Evolutionary conservation across 2,888 invertebrate species (phyloP).

Genomic region (Protodeltote pygarga): DNA sequence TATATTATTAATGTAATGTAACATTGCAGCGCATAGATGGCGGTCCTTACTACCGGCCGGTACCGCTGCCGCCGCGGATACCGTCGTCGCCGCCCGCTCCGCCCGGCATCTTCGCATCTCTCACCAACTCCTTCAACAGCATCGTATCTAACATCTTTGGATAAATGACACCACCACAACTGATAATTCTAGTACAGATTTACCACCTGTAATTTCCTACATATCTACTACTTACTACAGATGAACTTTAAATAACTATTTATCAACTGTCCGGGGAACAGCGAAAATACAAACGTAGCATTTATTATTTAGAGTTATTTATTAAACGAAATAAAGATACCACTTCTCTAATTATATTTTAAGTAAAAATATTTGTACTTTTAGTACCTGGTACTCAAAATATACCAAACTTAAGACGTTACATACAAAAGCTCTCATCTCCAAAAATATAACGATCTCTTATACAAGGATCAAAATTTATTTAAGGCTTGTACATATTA

Average conservation of each 20-base stretch:
- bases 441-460: constrained; percentile 26
- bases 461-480: constrained; percentile 14
- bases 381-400: no score
- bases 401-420: constrained; percentile 24
- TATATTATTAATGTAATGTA: constrained; percentile 5
- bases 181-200: no score
- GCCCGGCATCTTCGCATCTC: constrained; percentile 90
- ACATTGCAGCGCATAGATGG: constrained; percentile 89
- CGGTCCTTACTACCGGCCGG: constrained; percentile 89
- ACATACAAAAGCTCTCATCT: constrained; percentile 5
- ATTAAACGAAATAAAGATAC: neutral
- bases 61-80: constrained; percentile 75
- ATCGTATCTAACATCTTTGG: constrained; percentile 93
- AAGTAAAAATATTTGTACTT: constrained; percentile 24
- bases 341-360: constrained; percentile 18
- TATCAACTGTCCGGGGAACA: no score
- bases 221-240: no score
- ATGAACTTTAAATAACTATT: no score
- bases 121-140: constrained; percentile 92
- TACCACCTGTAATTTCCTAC: no score
- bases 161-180: constrained; percentile 65
- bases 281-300: no score
- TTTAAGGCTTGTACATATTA: constrained; percentile 44
- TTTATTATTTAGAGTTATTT: no score
- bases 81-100: constrained; percentile 80